Percentiles rank a stretch among this genome's conserved stretches.
Conservation (phyloP, 1,140 invertebrate species). For the Lethocerus indicus region DNA sequence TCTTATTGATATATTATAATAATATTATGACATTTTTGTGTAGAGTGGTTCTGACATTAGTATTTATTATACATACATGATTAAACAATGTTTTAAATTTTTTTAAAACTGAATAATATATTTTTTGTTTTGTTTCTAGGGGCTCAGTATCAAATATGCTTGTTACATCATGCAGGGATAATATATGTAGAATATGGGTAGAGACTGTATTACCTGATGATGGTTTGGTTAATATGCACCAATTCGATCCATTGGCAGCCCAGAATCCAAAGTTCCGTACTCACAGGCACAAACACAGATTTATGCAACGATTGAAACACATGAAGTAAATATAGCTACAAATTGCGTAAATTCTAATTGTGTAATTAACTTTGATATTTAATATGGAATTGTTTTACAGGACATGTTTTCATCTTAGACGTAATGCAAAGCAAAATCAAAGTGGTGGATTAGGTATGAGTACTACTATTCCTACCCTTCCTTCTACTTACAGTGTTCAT, state of each 20-base stretch:
- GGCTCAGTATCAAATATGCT: slow-evolving; percentile 94
- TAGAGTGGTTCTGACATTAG: background rate
- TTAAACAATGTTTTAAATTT: too few species aligned
- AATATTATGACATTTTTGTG: too few species aligned
- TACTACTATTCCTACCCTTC: slow-evolving; percentile 65
- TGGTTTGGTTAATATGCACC: slow-evolving; percentile 73
- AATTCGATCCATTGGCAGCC: slow-evolving; percentile 56
- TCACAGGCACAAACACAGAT: slow-evolving; percentile 85
- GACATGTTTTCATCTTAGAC: slow-evolving; percentile 79
- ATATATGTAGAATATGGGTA: slow-evolving; percentile 96
- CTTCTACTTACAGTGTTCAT: slow-evolving; percentile 83
- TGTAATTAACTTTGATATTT: background rate
- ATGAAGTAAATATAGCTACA: slow-evolving; percentile 58
- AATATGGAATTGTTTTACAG: slow-evolving; percentile 26
- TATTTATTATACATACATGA: background rate
- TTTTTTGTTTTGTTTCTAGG: slow-evolving; percentile 31
- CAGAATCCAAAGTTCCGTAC: slow-evolving; percentile 73
- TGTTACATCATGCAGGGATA: slow-evolving; percentile 94
- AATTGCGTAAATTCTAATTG: background rate
- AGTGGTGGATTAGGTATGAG: slow-evolving; percentile 20
- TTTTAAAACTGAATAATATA: too few species aligned
- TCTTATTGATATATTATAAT: too few species aligned
- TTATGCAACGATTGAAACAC: slow-evolving; percentile 89
- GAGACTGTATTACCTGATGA: slow-evolving; percentile 94
- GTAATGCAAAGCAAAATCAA: slow-evolving; percentile 49